These are phyloP conservation scores for Colistium nudipinnis DNA, from an alignment of 2,113 vertebrate species.

Conservation along the genomic window DNA sequence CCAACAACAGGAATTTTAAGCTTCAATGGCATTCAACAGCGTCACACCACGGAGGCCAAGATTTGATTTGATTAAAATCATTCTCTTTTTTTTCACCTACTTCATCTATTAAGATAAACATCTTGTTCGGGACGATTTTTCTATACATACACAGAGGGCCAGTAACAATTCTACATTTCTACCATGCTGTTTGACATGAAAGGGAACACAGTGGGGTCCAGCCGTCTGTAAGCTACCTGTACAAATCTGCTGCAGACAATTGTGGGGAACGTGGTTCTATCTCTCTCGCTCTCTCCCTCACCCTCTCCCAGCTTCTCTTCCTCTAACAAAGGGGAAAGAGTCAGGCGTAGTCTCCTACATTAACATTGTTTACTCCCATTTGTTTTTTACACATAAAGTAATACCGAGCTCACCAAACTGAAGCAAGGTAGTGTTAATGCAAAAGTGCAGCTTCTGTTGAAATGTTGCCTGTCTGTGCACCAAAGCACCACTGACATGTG, in stretches of 20 bases:
- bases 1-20: constrained; percentile 80
- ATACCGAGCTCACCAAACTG: constrained; percentile 27
- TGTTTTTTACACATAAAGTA: constrained; percentile 32
- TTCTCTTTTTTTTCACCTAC: constrained; percentile 76
- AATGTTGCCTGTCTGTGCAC: not conserved
- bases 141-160: constrained; percentile 71
- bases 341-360: not conserved
- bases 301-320: not conserved
- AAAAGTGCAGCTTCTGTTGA: constrained; percentile 8
- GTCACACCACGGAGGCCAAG: constrained; percentile 65
- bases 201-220: constrained; percentile 60
- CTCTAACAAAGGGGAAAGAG: constrained; percentile 47
- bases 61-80: constrained; percentile 86
- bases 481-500: not conserved
- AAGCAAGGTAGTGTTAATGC: constrained; percentile 31
- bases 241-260: constrained; percentile 59
- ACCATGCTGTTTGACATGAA: constrained; percentile 75
- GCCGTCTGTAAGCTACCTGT: constrained; percentile 64
- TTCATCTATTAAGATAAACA: constrained; percentile 83
- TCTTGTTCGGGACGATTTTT: constrained; percentile 75
- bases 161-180: constrained; percentile 73
- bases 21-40: constrained; percentile 74
- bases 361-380: constrained; percentile 30
- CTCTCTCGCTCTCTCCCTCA: not conserved
- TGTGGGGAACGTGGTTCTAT: constrained; percentile 23